A percentile compares a stretch with the other conserved stretches of the same genome.
Evolutionary conservation across 2,888 invertebrate species (phyloP).

Genomic region (Encarsia formosa): DNA sequence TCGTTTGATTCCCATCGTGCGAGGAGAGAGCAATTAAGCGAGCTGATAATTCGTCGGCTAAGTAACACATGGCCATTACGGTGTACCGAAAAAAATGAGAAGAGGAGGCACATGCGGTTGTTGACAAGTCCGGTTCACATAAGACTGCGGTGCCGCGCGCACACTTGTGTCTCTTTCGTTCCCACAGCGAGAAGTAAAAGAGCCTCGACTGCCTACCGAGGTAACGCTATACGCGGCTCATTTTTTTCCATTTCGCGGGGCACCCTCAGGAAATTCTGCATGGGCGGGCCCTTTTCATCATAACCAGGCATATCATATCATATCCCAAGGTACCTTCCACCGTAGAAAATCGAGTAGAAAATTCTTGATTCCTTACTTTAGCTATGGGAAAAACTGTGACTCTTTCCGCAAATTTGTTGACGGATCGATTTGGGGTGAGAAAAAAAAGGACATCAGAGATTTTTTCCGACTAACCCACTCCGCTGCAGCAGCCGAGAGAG

Average conservation of each 20-base stretch:
- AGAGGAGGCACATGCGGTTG: constrained; percentile 5
- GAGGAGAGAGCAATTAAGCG: not conserved
- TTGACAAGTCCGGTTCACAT: constrained; percentile 26
- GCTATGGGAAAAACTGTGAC: too few species aligned
- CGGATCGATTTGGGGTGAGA: not conserved
- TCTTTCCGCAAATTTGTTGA: too few species aligned
- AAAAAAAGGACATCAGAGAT: not conserved
- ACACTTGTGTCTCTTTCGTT: constrained; percentile 8
- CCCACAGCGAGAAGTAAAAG: constrained; percentile 18
- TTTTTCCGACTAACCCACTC: not conserved
- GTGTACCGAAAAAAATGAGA: not conserved
- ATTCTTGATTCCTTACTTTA: too few species aligned
- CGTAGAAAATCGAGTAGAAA: not conserved
- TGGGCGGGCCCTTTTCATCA: constrained; percentile 42
- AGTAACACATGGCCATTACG: not conserved
- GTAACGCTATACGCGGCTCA: constrained; percentile 20
- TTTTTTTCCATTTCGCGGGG: not conserved
- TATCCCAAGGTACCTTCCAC: constrained; percentile 4
- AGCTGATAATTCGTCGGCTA: not conserved
- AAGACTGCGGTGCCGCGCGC: constrained; percentile 1
- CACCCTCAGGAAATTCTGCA: constrained; percentile 32
- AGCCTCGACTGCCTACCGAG: too few species aligned
- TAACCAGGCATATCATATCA: constrained; percentile 15
- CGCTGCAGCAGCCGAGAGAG: too few species aligned
- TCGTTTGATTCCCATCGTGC: not conserved